Percentiles rank a stretch among this genome's conserved stretches.
Conservation (phyloP, 64 coral and sea anemone genomes). For the Porites lutea region DNA sequence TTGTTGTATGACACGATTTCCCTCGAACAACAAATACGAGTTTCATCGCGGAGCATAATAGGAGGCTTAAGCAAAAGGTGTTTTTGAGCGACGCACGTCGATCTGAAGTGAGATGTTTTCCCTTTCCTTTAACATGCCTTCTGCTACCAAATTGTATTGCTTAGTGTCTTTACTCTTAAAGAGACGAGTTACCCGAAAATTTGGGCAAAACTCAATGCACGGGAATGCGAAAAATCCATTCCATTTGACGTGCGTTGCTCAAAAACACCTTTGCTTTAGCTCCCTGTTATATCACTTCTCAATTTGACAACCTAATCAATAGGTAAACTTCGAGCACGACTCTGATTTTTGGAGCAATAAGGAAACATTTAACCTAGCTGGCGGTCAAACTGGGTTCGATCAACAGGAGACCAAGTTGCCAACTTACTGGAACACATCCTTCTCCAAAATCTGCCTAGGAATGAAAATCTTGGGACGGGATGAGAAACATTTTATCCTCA, state of each 20-base stretch:
- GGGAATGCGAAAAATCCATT: no score
- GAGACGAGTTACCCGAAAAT: no score
- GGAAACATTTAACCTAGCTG: conserved; percentile 50
- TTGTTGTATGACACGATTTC: no score
- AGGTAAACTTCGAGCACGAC: conserved; percentile 35
- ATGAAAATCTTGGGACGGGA: conserved; percentile 23
- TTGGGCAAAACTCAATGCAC: no score
- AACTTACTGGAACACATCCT: conserved; percentile 66
- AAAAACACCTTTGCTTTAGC: background rate
- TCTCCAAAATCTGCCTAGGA: conserved; percentile 69
- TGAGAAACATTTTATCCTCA: conserved; percentile 4
- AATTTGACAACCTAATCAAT: background rate
- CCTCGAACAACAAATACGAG: no score
- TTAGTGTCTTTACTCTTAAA: no score
- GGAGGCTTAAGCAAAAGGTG: no score
- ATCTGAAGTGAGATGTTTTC: no score
- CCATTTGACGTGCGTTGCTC: background rate
- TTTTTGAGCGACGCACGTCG: no score
- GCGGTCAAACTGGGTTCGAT: conserved; percentile 69
- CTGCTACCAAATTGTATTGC: no score
- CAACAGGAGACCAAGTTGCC: conserved; percentile 67
- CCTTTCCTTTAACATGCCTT: no score
- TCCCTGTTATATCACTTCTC: background rate
- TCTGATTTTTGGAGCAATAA: conserved; percentile 69
- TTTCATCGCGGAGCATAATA: no score